Percentiles rank a stretch among this genome's conserved stretches.
phyloP scores from a whole-genome alignment of 2,113 vertebrate species.

The Andinoacara biseriatus region DNA sequence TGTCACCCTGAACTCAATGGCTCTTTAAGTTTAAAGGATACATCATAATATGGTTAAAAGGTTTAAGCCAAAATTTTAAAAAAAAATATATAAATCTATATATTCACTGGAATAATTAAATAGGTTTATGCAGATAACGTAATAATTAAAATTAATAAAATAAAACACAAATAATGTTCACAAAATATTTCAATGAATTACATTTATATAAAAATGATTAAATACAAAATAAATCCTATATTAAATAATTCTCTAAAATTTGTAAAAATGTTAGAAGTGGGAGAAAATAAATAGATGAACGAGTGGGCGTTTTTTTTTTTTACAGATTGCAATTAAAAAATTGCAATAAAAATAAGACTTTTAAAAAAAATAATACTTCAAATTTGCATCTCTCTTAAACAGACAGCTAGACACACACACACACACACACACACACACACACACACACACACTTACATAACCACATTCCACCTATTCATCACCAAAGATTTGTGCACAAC shows the following conservation, averaged over 20 bases:
- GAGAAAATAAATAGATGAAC: background rate
- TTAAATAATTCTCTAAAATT: background rate
- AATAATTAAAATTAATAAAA: background rate
- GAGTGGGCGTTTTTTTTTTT: background rate
- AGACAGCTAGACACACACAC: background rate
- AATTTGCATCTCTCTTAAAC: background rate
- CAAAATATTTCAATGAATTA: background rate
- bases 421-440: too few relatives aligned
- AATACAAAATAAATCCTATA: background rate
- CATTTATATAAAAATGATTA: background rate
- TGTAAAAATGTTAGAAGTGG: background rate
- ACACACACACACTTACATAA: background rate
- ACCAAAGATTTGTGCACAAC: background rate
- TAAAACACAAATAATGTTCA: background rate
- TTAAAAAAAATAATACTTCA: accelerated
- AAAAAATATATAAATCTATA: background rate
- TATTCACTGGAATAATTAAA: background rate
- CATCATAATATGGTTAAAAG: too few relatives aligned
- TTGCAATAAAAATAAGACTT: too few relatives aligned
- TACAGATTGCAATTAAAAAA: background rate
- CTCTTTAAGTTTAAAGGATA: background rate
- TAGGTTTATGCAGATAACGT: accelerated
- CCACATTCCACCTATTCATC: background rate
- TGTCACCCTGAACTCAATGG: background rate
- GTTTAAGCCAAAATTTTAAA: background rate